These are phyloP conservation scores for Epinotia bilunana DNA, from an alignment of 2,888 invertebrate genomes.

Conservation along the genomic window DNA sequence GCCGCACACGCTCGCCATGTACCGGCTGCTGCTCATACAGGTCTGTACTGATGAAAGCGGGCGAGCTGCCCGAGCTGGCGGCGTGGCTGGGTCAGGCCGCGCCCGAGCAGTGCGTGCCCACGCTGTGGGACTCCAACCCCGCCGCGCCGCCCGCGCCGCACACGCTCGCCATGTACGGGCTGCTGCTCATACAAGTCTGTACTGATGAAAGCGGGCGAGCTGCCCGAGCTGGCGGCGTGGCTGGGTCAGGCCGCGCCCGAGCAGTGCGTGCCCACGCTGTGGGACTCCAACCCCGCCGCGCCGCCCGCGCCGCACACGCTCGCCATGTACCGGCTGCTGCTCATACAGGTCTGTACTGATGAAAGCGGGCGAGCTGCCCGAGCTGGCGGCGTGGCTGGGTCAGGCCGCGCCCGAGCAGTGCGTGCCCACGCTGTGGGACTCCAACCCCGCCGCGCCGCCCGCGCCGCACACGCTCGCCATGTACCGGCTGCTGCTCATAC, in stretches of 20 bases:
- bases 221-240: conserved; percentile 95
- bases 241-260: conserved; percentile 95
- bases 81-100: conserved; percentile 95
- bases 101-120: conserved; percentile 96
- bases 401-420: conserved; percentile 95
- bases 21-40: conserved; percentile 94
- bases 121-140: conserved; percentile 92
- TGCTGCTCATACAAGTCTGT: conserved; percentile 91
- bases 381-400: conserved; percentile 94
- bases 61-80: conserved; percentile 91
- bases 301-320: conserved; percentile 89
- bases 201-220: conserved; percentile 86
- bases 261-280: conserved; percentile 94
- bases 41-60: conserved; percentile 84
- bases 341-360: conserved; percentile 87
- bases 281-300: conserved; percentile 88
- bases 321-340: conserved; percentile 94
- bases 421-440: conserved; percentile 95
- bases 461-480: conserved; percentile 92
- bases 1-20: conserved; percentile 90
- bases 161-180: conserved; percentile 92
- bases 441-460: conserved; percentile 84
- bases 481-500: conserved; percentile 94
- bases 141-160: conserved; percentile 86
- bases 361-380: conserved; percentile 90